phyloP scores from a whole-genome alignment of 64 coral and sea anemone genomes.

The Anthopleura sola region DNA sequence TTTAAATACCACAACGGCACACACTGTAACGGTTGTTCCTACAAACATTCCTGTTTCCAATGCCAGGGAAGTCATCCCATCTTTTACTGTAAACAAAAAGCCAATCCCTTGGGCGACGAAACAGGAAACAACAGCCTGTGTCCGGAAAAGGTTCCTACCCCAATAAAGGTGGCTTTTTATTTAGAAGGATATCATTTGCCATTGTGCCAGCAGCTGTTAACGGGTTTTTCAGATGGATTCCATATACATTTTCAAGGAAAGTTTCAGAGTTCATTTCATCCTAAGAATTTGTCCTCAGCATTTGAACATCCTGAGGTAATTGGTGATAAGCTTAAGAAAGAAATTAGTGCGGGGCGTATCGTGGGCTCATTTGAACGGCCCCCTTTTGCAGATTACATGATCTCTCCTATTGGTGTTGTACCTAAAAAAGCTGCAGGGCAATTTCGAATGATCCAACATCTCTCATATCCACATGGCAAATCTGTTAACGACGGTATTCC shows the following conservation, averaged over 20 bases:
- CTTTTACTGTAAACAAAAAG: background rate
- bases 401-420: slow-evolving; percentile 8
- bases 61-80: background rate
- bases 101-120: background rate
- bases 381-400: background rate
- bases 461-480: slow-evolving; percentile 25
- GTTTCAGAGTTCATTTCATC: background rate
- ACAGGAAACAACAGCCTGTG: slow-evolving; percentile 1
- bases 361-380: background rate
- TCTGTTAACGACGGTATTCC: slow-evolving; percentile 26
- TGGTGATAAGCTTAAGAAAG: background rate
- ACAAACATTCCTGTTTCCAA: background rate
- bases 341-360: slow-evolving; percentile 15
- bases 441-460: slow-evolving; percentile 26
- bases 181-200: background rate
- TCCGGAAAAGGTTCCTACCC: background rate
- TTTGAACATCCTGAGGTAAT: background rate
- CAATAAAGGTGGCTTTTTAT: slow-evolving; percentile 20
- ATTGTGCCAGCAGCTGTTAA: background rate
- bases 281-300: background rate
- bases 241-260: slow-evolving; percentile 7
- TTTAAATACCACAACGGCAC: background rate
- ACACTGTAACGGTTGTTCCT: slow-evolving; percentile 10
- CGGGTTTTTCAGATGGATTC: slow-evolving; percentile 17
- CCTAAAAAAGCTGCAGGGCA: slow-evolving; percentile 20